These are phyloP conservation scores for Piprites chloris DNA, from an alignment of 2,113 vertebrate species.

Conservation along the genomic window DNA sequence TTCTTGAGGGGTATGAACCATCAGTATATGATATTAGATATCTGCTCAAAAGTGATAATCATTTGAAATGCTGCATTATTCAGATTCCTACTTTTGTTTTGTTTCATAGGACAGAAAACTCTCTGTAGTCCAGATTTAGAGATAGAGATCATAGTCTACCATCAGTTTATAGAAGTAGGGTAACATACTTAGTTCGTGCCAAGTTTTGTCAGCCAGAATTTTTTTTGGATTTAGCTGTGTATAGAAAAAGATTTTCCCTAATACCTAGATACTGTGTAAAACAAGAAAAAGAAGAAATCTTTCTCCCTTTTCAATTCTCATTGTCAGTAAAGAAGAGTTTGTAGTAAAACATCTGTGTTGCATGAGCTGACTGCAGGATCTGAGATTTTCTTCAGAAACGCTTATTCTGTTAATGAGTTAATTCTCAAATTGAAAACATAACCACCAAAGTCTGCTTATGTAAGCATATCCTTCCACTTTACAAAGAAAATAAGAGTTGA, in stretches of 20 bases:
- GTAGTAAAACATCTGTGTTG: not conserved
- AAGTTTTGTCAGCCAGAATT: not conserved
- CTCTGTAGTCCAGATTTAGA: not conserved
- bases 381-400: not conserved
- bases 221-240: not conserved
- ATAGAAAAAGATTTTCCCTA: not conserved
- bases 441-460: not conserved
- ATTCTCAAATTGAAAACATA: not conserved
- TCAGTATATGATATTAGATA: not conserved
- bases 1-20: not conserved
- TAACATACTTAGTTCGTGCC: not conserved
- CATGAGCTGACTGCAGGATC: not conserved
- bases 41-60: not conserved
- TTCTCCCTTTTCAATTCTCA: not conserved
- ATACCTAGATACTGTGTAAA: not conserved
- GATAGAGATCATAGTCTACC: not conserved
- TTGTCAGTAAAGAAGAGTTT: not conserved
- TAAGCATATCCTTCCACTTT: not conserved
- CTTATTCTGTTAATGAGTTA: not conserved
- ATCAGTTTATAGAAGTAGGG: not conserved
- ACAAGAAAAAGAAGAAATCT: not conserved
- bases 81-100: not conserved
- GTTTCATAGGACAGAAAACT: not conserved
- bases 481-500: not conserved
- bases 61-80: not conserved